Base-by-base conservation (phyloP, 2,888 invertebrate genomes). In the Caenorhabditis sulstoni region DNA sequence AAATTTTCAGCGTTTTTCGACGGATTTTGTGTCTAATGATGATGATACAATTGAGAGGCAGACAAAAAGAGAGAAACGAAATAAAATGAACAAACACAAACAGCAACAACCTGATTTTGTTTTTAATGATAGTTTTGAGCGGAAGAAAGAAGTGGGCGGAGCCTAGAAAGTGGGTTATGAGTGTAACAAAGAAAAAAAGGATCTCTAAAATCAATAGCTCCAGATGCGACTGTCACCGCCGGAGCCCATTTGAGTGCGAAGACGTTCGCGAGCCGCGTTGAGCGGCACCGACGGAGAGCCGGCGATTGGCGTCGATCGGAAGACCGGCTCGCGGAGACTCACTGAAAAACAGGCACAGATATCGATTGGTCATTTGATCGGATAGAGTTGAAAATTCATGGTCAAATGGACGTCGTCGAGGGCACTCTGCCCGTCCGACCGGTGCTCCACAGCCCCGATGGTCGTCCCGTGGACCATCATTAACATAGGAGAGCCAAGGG, bases 301-400 rank as follows among this genome's bases (percentile, higher is more conserved):
- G 20, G 79, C 79, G 18, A 79, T 74, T 16, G 79, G 79, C 5
- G 79, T 79, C 11, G 79, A 79, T 12, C 73, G 73, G 64, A 79
- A 79, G 7, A 73, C 35, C 29, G 79, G 79, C 22, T 64, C 71
- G 35, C 71, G 71, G 41, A 71, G 55, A 20, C 71, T 71, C 49
- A 71, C 71, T 71, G 55, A 20, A 71, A 57, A 29, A 7, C 3
- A 29, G 7, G 7, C 3, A 29, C 3, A 29, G 7, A 7, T 29
- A 29, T 29, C 29, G 29, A 29, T 29, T 29, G 29, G 7, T 29
- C 7, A 5, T 29, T 29, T 29, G 29, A 29, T 3, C 29, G 29
- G 7, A 29, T 3, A 29, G 29, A 29, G n/a, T n/a, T n/a, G n/a
- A n/a, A n/a, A n/a, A n/a, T n/a, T n/a, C n/a, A n/a, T n/a, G n/a